phyloP scores from a whole-genome alignment of 1,140 invertebrate genomes.

The Tribolium madens region DNA sequence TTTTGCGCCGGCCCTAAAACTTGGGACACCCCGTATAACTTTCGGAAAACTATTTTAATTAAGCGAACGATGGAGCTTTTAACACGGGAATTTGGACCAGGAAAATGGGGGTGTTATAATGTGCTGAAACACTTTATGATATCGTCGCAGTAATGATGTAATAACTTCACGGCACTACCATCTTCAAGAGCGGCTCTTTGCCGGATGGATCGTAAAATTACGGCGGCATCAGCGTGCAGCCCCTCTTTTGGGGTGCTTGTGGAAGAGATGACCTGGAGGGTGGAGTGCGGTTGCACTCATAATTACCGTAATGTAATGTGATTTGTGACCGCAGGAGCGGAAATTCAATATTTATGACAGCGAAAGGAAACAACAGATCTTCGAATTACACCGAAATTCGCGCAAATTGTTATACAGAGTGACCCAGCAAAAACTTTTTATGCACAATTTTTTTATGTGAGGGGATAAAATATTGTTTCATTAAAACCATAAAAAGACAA shows the following conservation, averaged over 20 bases:
- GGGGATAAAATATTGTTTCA: too few relatives aligned
- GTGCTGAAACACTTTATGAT: slow-evolving; percentile 42
- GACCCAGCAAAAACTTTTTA: too few relatives aligned
- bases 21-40: too few relatives aligned
- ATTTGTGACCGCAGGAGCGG: not conserved
- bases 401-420: too few relatives aligned
- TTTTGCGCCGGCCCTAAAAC: too few relatives aligned
- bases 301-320: not conserved
- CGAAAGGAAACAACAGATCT: too few relatives aligned
- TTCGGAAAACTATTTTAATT: too few relatives aligned
- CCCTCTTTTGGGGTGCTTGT: not conserved
- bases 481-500: too few relatives aligned
- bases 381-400: too few relatives aligned
- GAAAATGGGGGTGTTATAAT: slow-evolving; percentile 28
- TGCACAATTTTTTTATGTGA: too few relatives aligned
- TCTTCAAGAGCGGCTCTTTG: slow-evolving; percentile 13
- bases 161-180: slow-evolving; percentile 29
- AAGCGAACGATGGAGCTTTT: not conserved
- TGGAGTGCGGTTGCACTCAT: not conserved
- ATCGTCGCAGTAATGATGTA: slow-evolving; percentile 27
- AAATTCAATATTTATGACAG: not conserved
- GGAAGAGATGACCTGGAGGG: not conserved
- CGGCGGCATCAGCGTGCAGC: not conserved
- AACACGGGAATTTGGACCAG: not conserved
- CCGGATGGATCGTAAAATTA: slow-evolving; percentile 22